Conservation (phyloP, 2,797 vertebrate genomes). For the Scolopax rusticola region DNA sequence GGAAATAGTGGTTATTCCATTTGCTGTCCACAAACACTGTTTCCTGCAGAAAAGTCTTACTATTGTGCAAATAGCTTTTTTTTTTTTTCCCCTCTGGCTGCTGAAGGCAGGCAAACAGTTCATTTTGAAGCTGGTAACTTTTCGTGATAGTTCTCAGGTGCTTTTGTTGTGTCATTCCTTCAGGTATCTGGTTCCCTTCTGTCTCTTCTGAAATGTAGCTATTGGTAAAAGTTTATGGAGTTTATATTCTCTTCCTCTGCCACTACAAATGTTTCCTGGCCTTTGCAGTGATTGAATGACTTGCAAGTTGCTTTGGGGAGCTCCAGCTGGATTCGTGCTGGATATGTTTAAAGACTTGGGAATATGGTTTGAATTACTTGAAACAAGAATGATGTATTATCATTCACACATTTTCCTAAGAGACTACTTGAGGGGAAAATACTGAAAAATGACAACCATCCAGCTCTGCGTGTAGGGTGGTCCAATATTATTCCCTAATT, state of each 20-base stretch:
- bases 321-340: slow-evolving; percentile 19
- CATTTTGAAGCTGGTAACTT: neutral
- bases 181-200: neutral
- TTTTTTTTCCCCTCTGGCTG: neutral
- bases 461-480: slow-evolving; percentile 43
- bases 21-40: neutral
- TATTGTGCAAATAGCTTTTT: neutral
- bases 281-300: neutral
- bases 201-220: neutral
- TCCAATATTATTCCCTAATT: slow-evolving; percentile 21
- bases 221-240: neutral
- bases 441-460: neutral
- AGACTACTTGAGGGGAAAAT: slow-evolving; percentile 20
- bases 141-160: neutral
- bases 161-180: neutral
- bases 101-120: neutral
- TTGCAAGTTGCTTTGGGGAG: slow-evolving; percentile 34
- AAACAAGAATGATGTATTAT: slow-evolving; percentile 53
- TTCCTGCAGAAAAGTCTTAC: neutral
- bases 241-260: neutral
- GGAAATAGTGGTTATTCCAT: neutral
- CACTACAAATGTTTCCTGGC: neutral
- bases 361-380: slow-evolving; percentile 62
- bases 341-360: slow-evolving; percentile 6
- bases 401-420: slow-evolving; percentile 20